Base-by-base conservation (phyloP, 2,888 invertebrate species). In the Cosmia pyralina region DNA sequence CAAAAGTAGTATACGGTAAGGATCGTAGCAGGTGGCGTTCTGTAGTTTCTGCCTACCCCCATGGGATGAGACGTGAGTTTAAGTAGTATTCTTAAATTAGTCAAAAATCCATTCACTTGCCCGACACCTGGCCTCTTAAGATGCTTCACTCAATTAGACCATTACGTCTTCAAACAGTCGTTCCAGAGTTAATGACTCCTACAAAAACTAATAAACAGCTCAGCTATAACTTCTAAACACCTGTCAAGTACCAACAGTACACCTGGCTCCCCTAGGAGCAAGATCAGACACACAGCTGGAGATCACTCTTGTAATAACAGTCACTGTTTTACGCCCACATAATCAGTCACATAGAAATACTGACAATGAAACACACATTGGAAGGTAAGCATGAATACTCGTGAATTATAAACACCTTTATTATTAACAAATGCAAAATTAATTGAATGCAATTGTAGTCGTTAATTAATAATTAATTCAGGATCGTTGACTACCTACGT, bases 191-290 rank as follows among this genome's bases (percentile, higher is more conserved):
- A 67, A 81, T 57, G 60, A 58, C n/a, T 28, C 28, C 28, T 28
- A 28, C n/a, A 38, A 58, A 46, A 79, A 73, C 59, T 69, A 62
- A 70, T 75, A 68, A 77, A 81, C 58, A 67, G 48, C 22, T 81
- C 69, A 41, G 7, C 41, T 55, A 66, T 60, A 60, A 76, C 15
- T 44, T 48, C 52, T 53, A n/a, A 70, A 82, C 82, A 74, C 46
- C 67, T 82, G 74, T 68, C 69, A 44, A 53, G 22, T 34, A 44
- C 41, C 44, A 46, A 7, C 57, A 38, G 48, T 13, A 52, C 57
- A 64, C 52, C 72, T 72, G 68, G 52, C 57, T 46, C 28, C 57
- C 11, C 5, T 48, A 19, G n/a, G n/a, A 28, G 28, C 13, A n/a
- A 48, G 13, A 55, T 64, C 50, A 66, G 13, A 19, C 19, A 50